Conservation (phyloP, 53 echinoderm and acorn worm species). For the Echinarachnius parma region DNA sequence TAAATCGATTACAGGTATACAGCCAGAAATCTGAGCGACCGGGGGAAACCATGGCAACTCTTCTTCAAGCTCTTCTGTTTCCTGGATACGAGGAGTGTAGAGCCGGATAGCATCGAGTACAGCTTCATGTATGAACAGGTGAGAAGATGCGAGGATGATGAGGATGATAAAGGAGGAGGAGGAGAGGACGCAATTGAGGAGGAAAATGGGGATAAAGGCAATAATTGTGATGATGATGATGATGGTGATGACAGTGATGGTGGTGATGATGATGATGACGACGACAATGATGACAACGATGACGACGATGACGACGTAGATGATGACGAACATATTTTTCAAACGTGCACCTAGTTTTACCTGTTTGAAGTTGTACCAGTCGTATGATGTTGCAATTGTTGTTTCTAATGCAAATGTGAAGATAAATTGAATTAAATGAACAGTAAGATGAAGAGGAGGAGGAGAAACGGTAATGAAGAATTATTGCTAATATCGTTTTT, state of each 20-base stretch:
- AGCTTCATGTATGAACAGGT: constrained; percentile 98
- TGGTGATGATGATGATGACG: not conserved
- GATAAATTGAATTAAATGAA: too few relatives aligned
- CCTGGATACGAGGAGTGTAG: constrained; percentile 84
- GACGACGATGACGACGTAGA: constrained; percentile 1
- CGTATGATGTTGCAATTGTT: too few relatives aligned
- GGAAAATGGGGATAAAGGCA: not conserved
- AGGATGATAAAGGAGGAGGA: not conserved
- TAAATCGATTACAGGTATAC: constrained; percentile 58
- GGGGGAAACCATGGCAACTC: constrained; percentile 91
- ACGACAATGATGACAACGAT: not conserved
- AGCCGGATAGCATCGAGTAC: constrained; percentile 81
- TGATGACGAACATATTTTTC: not conserved
- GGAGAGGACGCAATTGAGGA: not conserved
- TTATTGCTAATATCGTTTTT: too few relatives aligned
- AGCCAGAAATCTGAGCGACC: constrained; percentile 79
- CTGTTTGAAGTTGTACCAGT: too few relatives aligned
- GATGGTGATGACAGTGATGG: constrained; percentile 6
- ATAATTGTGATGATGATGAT: not conserved
- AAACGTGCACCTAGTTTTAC: too few relatives aligned
- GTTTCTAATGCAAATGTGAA: too few relatives aligned
- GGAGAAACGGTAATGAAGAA: too few relatives aligned
- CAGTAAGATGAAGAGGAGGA: too few relatives aligned
- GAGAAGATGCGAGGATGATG: not conserved
- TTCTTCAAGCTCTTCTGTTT: constrained; percentile 98